phyloP scores from a whole-genome alignment of 1,140 invertebrate species.

The Trachymyrmex cornetzi region DNA sequence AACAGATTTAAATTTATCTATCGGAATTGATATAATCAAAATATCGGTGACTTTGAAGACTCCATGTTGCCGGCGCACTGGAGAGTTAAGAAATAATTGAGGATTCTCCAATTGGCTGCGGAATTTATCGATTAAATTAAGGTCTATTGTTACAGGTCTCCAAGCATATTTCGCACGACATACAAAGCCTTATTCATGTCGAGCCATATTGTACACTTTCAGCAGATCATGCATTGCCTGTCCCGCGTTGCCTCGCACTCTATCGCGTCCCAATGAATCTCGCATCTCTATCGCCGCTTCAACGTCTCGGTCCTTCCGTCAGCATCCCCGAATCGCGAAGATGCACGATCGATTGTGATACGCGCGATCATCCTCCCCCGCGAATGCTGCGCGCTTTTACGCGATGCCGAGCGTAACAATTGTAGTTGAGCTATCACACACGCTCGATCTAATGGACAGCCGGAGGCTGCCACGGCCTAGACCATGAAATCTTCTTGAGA shows the following conservation, averaged over 20 bases:
- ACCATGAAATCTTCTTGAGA: constrained; percentile 17
- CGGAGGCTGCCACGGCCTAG: constrained; percentile 44
- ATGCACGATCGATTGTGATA: constrained; percentile 41
- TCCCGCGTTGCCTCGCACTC: constrained; percentile 7
- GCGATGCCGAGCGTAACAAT: constrained; percentile 55
- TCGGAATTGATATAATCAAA: too few relatives aligned
- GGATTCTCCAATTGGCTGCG: not conserved
- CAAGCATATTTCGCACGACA: not conserved
- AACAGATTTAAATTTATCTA: too few relatives aligned
- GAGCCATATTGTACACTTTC: constrained; percentile 39
- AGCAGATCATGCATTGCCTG: constrained; percentile 39
- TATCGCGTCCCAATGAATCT: constrained; percentile 27
- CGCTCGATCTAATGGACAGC: constrained; percentile 68
- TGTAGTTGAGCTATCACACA: constrained; percentile 57
- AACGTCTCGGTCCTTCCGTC: constrained; percentile 31
- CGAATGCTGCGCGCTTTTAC: constrained; percentile 42
- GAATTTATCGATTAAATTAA: constrained; percentile 35
- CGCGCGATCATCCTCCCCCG: constrained; percentile 32
- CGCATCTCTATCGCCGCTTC: constrained; percentile 8
- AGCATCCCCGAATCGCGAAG: constrained; percentile 6
- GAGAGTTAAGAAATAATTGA: not conserved
- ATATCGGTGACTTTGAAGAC: too few relatives aligned
- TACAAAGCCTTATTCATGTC: constrained; percentile 34
- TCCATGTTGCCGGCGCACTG: too few relatives aligned
- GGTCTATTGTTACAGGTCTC: constrained; percentile 4